Evolutionary conservation across 2,888 invertebrate genomes (phyloP), one percentile per base, ranked within the genome.

Genomic region (Icerya purchasi): DNA sequence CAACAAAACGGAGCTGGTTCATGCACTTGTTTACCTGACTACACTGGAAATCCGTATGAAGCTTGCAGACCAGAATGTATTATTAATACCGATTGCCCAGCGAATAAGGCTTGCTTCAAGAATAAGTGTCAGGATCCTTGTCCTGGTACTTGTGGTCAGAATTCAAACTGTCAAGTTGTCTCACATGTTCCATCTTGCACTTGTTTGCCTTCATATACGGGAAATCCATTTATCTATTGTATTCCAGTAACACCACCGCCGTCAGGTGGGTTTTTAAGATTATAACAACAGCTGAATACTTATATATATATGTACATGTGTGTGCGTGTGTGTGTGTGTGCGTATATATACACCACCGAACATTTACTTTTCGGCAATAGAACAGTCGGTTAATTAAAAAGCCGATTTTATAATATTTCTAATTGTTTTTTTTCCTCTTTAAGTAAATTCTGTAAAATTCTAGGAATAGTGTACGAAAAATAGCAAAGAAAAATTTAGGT

Each of bases 81-180:
- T 1, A 63, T 75, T 36, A 76, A 75, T 66, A 74, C 76, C 1
- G 79, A 79, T 63, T 80, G 80, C 66, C 70, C 76, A 1, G 72
- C 74, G 22, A 75, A 75, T 64, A 72, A 71, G 64, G 76, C 77
- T 60, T 80, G 80, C 64, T 69, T 75, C 18, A 73, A 73, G 62
- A 76, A 74, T 52, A 77, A 76, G 65, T 80, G 80, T 66, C 69
- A 70, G 61, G 75, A 78, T 68, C 78, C 79, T 25, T 79, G 79
- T 62, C 76, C 76, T 2, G 78, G 77, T 61, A 74, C 75, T 8
- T 79, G 75, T 65, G 75, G 75, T 2, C 64, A 66, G 14, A 73
- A 74, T 63, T 73, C 75, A 1, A 68, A 70, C 21, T 75, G 75
- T 61, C 69, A 65, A 63, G 72, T 69, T n/a, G 64, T 67, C 22